Base-by-base conservation (phyloP, 2,888 invertebrate genomes). In the Agrochola circellaris region DNA sequence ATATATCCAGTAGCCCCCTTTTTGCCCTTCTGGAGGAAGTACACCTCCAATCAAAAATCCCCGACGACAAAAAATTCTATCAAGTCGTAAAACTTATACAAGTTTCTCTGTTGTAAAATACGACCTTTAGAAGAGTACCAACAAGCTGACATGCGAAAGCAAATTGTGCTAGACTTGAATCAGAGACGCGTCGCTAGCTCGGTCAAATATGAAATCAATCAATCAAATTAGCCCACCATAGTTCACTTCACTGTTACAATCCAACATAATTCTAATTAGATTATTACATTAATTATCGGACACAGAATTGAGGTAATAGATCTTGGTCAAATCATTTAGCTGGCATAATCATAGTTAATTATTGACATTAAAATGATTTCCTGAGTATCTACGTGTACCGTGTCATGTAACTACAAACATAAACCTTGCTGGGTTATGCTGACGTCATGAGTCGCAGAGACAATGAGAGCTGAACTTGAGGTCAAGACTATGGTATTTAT, bases 261-360 rank as follows among this genome's bases (percentile, higher is more conserved):
- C 34, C 26, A 56, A 56, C 42, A 58, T 58, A 11, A 62, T 54
- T 54, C 20, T 77, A 72, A 82, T 77, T 58, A 62, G 34, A 77
- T 66, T 79, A 60, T 60, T 61, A 64, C 4, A 48, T 54, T 73
- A 82, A 78, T 73, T 70, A 58, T 71, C 54, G 30, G 23, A 70
- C 69, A 77, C n/a, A 30, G 62, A 68, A 64, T 56, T 73, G 51
- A 68, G 58, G 60, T 56, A 67, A 60, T 78, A 54, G 73, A 60
- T 79, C 80, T 73, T 70, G 38, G 67, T 75, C 70, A 69, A 76
- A 76, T 81, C 73, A 76, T 73, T 71, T 76, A 76, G 73, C 64
- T 68, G 34, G 48, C 61, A 68, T 82, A 79, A 82, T 83, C 56
- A 65, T 56, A 20, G 60, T 34, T 83, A 71, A 82, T 74, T 71